A percentile compares a stretch with the other conserved stretches of the same genome.
Conservation (phyloP, 2,888 invertebrate species). For the Chrysolina haemoptera region DNA sequence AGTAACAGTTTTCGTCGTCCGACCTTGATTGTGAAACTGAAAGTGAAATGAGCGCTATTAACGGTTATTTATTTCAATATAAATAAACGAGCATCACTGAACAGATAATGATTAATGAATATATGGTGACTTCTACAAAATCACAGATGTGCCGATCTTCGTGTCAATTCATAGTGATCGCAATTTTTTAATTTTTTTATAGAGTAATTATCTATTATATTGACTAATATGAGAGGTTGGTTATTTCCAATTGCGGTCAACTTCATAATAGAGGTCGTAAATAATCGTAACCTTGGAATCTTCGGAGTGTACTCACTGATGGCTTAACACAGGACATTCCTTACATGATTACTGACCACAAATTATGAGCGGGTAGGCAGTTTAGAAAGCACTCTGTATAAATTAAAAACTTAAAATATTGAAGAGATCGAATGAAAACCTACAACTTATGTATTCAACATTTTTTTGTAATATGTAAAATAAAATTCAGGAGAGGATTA, state of each 20-base stretch:
- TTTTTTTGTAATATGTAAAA: too few species aligned
- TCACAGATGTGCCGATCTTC: constrained; percentile 16
- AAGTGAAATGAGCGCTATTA: constrained; percentile 22
- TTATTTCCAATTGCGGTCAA: neutral
- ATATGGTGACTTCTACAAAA: constrained; percentile 7
- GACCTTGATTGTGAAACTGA: constrained; percentile 23
- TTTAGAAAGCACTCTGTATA: too few species aligned
- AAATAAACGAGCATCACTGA: constrained; percentile 21
- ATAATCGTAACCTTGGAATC: neutral
- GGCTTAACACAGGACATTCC: neutral
- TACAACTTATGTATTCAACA: too few species aligned
- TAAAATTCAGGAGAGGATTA: too few species aligned
- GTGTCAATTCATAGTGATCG: constrained; percentile 12
- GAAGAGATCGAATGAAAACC: too few species aligned
- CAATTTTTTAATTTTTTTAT: neutral
- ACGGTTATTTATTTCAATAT: constrained; percentile 22
- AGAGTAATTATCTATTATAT: constrained; percentile 4
- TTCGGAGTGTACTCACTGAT: neutral
- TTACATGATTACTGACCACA: too few species aligned
- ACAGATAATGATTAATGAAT: constrained; percentile 12
- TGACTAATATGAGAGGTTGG: neutral
- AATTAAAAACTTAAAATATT: too few species aligned
- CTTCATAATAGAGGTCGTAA: neutral
- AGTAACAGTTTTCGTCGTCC: constrained; percentile 15
- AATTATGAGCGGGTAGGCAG: too few species aligned